Evolutionary conservation across 2,113 vertebrate species (phyloP), one percentile per base, ranked within the genome.

Genomic region (Spea multiplicata): DNA sequence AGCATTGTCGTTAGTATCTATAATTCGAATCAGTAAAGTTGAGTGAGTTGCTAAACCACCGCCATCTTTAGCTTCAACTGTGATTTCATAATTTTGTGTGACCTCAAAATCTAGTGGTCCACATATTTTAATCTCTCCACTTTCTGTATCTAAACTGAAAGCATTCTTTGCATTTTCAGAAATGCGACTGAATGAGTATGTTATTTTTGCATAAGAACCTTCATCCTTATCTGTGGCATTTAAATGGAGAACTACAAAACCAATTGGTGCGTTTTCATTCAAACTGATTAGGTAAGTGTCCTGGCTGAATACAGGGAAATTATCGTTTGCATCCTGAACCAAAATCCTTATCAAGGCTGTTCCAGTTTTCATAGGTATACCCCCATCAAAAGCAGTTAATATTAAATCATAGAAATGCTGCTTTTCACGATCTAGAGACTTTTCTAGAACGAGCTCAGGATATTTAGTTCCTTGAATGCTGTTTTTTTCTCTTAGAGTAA

Each of bases 1-100:
- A 2, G 84, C 4, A 65, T 93, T 92, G 73, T 93, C 91, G 85
- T 93, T 93, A 4, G 89, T 73, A 76, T 92, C 92, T 4, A 86
- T 45, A 0, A 91, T 80, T 46, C 88, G 87, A 5, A 93, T 83
- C 0, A 86, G 78, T 0, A 93, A 82, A 74, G 91, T 90, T 62
- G 90, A 88, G 0, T 90, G 84, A 73, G 88, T 87, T 0, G 84
- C 76, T 8, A 88, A 81, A 0, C 90, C 88, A 1, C 90, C 92
- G 1, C 89, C 85, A 49, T 93, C 91, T 73, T 81, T 85, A 13
- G 89, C 89, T 5, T 86, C 86, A 2, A 93, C 70, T 6, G 85
- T 89, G 2, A 93, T 88, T n/a, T 91, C 84, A 4, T 88, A 89
- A 50, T 84, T 12, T 44, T 74, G 73, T 44, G 80, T 78, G 16